Base-by-base conservation (phyloP, 1,140 invertebrate species). In the Brachystomella parvula region DNA sequence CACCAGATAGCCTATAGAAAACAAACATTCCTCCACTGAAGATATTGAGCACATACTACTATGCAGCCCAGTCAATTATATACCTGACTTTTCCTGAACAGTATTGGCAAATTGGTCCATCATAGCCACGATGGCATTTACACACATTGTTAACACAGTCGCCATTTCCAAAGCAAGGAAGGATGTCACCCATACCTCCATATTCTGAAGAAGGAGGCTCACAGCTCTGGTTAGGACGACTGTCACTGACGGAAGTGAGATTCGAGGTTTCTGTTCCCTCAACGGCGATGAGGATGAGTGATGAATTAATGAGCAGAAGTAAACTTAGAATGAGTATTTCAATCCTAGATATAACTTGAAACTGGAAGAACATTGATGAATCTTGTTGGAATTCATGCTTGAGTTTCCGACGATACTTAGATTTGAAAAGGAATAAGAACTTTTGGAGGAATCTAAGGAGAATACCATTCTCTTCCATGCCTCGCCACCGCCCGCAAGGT, bases 71-170 rank as follows among this genome's bases (percentile, higher is more conserved):
- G n/a, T n/a, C 31, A 53, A 0, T 47, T 35, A 62, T 83, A 83
- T 81, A 94, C 92, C 87, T 90, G 75, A 93, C 86, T 86, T 94
- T 92, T 66, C 92, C 91, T 63, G 86, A 88, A 81, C 92, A 94
- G 77, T 87, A 89, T 77, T 94, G 89, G 80, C 92, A 96, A 69
- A 85, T 91, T 91, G 78, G 90, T 88, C 92, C 92, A 96, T 59
- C 92, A n/a, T n/a, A n/a, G n/a, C n/a, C 92, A 76, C 90, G 88
- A 75, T 84, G 83, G 82, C 92, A 96, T 62, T 89, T 79, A 82
- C 92, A 95, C 1, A 61, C 28, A 63, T 72, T 65, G 39, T 72
- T 69, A 76, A 85, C 82, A 83, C 90, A 94, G 63, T 83, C 64
- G 21, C 70, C 70, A 67, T 72, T 68, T 3, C 56, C 17, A 66